Conservation (phyloP, 1,140 invertebrate genomes). For the Ostrea edulis region DNA sequence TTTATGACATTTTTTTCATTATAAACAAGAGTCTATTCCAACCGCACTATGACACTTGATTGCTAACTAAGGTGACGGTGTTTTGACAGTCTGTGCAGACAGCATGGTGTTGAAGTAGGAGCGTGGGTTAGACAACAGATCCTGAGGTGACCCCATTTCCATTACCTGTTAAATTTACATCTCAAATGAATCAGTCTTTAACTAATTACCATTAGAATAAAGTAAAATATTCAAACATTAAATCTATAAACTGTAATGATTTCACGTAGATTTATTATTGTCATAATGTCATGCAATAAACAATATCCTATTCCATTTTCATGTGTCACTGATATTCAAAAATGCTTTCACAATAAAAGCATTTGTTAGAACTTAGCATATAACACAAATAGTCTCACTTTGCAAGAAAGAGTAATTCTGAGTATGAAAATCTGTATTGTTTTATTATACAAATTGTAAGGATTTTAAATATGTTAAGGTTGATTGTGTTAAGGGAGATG, state of each 20-base stretch:
- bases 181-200: not conserved
- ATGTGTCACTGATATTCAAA: too few species aligned
- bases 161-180: conserved; percentile 44
- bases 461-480: too few species aligned
- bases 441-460: too few species aligned
- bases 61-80: conserved; percentile 42
- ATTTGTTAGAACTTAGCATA: too few species aligned
- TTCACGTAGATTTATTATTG: not conserved
- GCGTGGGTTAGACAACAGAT: conserved; percentile 41
- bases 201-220: not conserved
- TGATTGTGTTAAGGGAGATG: too few species aligned
- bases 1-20: not conserved
- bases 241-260: not conserved
- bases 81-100: conserved; percentile 52
- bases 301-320: too few species aligned
- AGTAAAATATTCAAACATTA: not conserved
- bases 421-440: too few species aligned
- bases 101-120: conserved; percentile 56
- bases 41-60: not conserved
- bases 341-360: too few species aligned
- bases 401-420: too few species aligned
- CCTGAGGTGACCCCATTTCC: conserved; percentile 53
- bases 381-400: too few species aligned
- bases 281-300: too few species aligned
- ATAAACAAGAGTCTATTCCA: not conserved